A percentile compares a stretch with the other conserved stretches of the same genome.
These are phyloP conservation scores for Cacajao melanocephalus DNA, from an alignment of 2,797 vertebrate species.

Conservation along the genomic window DNA sequence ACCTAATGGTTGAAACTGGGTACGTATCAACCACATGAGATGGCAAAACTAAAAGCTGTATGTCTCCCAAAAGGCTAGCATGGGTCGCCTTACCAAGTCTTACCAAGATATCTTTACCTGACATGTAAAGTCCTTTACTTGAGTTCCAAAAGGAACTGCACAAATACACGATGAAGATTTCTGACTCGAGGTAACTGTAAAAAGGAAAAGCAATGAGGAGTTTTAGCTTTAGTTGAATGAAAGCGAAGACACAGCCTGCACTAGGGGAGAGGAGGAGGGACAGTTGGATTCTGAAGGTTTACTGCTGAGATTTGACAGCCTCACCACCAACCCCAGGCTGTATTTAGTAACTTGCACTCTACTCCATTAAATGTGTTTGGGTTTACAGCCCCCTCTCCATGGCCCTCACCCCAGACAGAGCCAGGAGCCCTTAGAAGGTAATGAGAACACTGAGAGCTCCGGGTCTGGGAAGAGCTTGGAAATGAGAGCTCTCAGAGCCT, in stretches of 20 bases:
- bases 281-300: not conserved
- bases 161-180: not conserved
- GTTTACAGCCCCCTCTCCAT: slow-evolving; percentile 29
- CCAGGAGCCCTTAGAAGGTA: slow-evolving; percentile 70
- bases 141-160: not conserved
- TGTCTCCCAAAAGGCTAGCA: not conserved
- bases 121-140: not conserved
- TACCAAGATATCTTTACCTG: not conserved
- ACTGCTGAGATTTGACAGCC: slow-evolving; percentile 45
- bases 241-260: not conserved
- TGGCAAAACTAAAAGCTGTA: not conserved
- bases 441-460: slow-evolving; percentile 36
- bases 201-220: not conserved
- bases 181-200: not conserved
- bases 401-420: not conserved
- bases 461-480: slow-evolving; percentile 46
- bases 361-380: slow-evolving; percentile 67
- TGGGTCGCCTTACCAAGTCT: not conserved
- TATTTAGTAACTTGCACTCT: slow-evolving; percentile 69
- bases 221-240: not conserved
- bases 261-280: not conserved
- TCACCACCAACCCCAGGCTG: slow-evolving; percentile 30
- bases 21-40: not conserved
- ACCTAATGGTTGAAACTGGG: not conserved
- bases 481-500: slow-evolving; percentile 36